Evolutionary conservation across 2,797 vertebrate genomes (phyloP).

Genomic region (Chromobotia macracanthus): DNA sequence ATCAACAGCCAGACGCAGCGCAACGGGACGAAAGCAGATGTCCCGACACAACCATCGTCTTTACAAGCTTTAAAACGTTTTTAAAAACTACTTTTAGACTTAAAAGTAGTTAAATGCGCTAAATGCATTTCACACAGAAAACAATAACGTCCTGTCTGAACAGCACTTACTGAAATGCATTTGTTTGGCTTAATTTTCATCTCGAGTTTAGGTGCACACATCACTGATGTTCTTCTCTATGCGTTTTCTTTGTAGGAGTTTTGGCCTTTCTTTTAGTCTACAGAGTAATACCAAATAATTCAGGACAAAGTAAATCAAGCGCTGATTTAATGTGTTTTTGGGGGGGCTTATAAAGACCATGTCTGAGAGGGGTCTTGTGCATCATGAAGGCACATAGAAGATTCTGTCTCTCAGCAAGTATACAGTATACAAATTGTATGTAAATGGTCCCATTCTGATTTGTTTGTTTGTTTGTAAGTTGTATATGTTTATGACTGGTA

Average conservation of each 20-base stretch:
- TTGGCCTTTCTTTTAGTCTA: conserved; percentile 80
- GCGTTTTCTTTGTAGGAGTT: conserved; percentile 79
- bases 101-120: conserved; percentile 62
- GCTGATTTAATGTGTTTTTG: not conserved
- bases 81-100: too few relatives aligned
- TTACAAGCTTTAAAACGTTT: too few relatives aligned
- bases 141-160: not conserved
- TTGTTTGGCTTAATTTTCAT: not conserved
- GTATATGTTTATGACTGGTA: not conserved
- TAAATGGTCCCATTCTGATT: not conserved
- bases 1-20: conserved; percentile 61
- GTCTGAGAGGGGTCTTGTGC: conserved; percentile 77
- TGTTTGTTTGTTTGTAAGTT: conserved; percentile 4
- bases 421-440: conserved; percentile 33
- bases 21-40: not conserved
- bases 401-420: not conserved
- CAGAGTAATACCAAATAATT: conserved; percentile 8
- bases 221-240: conserved; percentile 78
- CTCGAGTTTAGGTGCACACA: conserved; percentile 51
- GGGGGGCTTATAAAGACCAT: conserved; percentile 72
- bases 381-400: conserved; percentile 32
- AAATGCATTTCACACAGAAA: too few relatives aligned
- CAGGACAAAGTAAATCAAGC: too few relatives aligned
- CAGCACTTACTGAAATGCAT: not conserved
- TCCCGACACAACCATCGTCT: too few relatives aligned